phyloP scores from a whole-genome alignment of 2,888 invertebrate genomes.

The Nomada flava region DNA sequence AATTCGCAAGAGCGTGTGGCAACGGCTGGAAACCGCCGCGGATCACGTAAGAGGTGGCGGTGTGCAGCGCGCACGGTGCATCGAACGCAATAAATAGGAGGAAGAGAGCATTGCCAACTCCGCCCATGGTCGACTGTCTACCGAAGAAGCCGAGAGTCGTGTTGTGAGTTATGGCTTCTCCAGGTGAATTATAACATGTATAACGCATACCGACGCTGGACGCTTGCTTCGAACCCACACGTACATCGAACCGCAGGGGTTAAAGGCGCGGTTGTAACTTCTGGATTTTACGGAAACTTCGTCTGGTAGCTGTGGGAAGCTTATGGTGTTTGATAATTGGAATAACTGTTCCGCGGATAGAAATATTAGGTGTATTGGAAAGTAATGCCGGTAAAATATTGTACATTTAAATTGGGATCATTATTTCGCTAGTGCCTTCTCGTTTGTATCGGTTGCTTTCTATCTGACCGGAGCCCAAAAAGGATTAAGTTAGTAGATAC shows the following conservation, averaged over 20 bases:
- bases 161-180: slow-evolving; percentile 79
- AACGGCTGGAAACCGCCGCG: slow-evolving; percentile 35
- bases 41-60: slow-evolving; percentile 60
- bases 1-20: slow-evolving; percentile 42
- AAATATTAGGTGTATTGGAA: not conserved
- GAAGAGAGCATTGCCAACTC: slow-evolving; percentile 74
- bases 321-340: not conserved
- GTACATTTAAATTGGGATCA: too few relatives aligned
- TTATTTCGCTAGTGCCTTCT: too few relatives aligned
- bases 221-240: slow-evolving; percentile 63
- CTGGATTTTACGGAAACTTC: slow-evolving; percentile 23
- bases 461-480: too few relatives aligned
- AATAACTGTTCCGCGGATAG: not conserved
- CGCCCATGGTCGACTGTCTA: slow-evolving; percentile 78
- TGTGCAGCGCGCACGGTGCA: slow-evolving; percentile 55
- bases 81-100: slow-evolving; percentile 76
- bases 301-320: not conserved
- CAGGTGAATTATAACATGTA: slow-evolving; percentile 81
- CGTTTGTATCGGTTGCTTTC: too few relatives aligned
- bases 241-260: slow-evolving; percentile 53
- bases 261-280: slow-evolving; percentile 66
- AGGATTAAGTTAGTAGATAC: too few relatives aligned
- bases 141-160: slow-evolving; percentile 77
- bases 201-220: slow-evolving; percentile 77
- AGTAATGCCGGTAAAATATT: too few relatives aligned